phyloP scores from a whole-genome alignment of 2,113 vertebrate species.

The Zeus faber region DNA sequence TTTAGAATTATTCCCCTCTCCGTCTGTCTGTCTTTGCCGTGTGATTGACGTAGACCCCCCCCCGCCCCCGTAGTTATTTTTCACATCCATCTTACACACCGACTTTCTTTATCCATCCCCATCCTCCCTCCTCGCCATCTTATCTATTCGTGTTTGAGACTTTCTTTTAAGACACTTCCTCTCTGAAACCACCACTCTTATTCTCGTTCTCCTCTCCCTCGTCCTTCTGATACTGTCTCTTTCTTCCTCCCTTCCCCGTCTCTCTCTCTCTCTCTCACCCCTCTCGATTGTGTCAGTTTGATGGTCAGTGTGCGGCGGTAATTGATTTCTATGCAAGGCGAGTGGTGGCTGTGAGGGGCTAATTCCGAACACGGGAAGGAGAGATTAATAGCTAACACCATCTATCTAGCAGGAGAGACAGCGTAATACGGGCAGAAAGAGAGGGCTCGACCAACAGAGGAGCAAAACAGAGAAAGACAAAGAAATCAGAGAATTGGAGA shows the following conservation, averaged over 20 bases:
- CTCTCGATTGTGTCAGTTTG: constrained; percentile 35
- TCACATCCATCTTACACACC: neutral
- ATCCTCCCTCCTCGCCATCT: neutral
- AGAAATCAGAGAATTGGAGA: constrained; percentile 3
- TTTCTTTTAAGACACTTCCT: neutral
- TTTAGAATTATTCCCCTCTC: neutral
- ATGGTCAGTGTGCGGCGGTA: constrained; percentile 40
- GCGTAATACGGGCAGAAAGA: neutral
- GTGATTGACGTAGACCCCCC: neutral
- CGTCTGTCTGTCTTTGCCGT: neutral
- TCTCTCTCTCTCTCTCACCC: constrained; percentile 4
- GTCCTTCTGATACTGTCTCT: constrained; percentile 5
- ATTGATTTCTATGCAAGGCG: constrained; percentile 54
- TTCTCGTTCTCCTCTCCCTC: neutral
- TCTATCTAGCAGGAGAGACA: constrained; percentile 53
- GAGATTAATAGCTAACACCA: constrained; percentile 62
- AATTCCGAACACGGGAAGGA: constrained; percentile 51
- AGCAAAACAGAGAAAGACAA: constrained; percentile 11
- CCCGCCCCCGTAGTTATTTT: no score
- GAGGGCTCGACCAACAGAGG: neutral
- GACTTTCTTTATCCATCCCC: neutral
- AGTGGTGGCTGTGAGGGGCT: constrained; percentile 37
- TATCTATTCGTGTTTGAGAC: neutral
- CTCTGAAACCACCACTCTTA: neutral
- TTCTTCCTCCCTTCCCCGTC: neutral